A percentile compares a stretch with the other conserved stretches of the same genome.
phyloP scores from a whole-genome alignment of 2,888 invertebrate species.

The Colostygia pectinataria region DNA sequence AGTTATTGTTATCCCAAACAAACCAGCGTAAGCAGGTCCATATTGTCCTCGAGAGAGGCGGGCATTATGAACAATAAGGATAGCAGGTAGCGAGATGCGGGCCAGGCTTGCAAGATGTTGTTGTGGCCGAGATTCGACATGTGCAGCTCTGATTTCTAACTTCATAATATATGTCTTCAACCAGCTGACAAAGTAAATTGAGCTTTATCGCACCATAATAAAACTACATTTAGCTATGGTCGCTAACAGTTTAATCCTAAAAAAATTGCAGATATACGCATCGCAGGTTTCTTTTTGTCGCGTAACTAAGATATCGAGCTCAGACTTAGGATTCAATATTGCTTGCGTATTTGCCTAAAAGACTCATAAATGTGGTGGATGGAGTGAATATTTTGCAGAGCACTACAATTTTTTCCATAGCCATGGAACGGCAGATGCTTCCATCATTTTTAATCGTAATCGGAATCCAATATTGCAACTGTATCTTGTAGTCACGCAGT shows the following conservation, averaged over 20 bases:
- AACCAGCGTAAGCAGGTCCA: slow-evolving; percentile 66
- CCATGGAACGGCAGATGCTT: slow-evolving; percentile 8
- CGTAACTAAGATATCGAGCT: neutral
- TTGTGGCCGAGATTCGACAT: slow-evolving; percentile 50
- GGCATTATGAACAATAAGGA: slow-evolving; percentile 61
- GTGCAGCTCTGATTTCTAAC: slow-evolving; percentile 56
- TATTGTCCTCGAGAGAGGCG: slow-evolving; percentile 51
- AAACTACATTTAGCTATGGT: neutral
- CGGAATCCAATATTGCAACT: slow-evolving; percentile 37
- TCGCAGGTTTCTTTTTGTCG: neutral
- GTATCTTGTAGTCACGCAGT: slow-evolving; percentile 26
- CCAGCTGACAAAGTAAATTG: neutral
- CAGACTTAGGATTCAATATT: neutral
- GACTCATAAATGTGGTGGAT: too few species aligned
- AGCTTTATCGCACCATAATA: neutral
- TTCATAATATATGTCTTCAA: slow-evolving; percentile 46
- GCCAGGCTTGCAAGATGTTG: slow-evolving; percentile 50
- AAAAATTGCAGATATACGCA: neutral
- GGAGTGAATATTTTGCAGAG: too few species aligned
- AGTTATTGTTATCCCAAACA: slow-evolving; percentile 64
- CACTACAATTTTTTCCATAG: neutral
- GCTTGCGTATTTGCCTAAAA: neutral
- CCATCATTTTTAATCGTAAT: slow-evolving; percentile 1
- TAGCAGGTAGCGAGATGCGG: slow-evolving; percentile 71
- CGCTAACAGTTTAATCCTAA: neutral